phyloP scores from a whole-genome alignment of 64 coral and sea anemone species.

The Porites australiensis region DNA sequence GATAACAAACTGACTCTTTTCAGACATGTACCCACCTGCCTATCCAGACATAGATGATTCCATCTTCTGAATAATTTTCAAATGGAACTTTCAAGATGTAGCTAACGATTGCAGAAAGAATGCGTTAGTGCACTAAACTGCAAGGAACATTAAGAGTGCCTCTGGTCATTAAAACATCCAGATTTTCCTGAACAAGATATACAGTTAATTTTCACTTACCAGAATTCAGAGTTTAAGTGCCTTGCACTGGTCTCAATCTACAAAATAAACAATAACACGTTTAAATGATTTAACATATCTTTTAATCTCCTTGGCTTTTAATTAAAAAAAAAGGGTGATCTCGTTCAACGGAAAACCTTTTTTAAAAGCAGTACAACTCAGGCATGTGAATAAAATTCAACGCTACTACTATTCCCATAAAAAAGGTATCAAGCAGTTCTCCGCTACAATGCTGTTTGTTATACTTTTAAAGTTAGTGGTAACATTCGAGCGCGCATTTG shows the following conservation, averaged over 20 bases:
- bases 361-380: too few species aligned
- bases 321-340: too few species aligned
- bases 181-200: background rate
- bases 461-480: too few species aligned
- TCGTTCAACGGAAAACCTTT: too few species aligned
- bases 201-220: constrained; percentile 42
- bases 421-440: too few species aligned
- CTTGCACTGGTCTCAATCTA: constrained; percentile 84
- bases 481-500: too few species aligned
- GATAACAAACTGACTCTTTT: background rate
- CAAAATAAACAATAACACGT: background rate
- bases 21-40: constrained; percentile 67
- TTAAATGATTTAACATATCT: too few species aligned
- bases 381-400: too few species aligned
- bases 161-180: too few species aligned
- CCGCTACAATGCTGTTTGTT: too few species aligned
- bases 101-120: constrained; percentile 25
- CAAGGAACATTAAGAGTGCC: background rate
- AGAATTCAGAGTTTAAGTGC: constrained; percentile 93
- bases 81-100: constrained; percentile 99
- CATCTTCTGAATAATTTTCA: constrained; percentile 95
- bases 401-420: too few species aligned
- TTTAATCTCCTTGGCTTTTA: too few species aligned
- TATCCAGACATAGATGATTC: constrained; percentile 98
- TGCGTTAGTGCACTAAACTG: background rate